A percentile compares a stretch with the other conserved stretches of the same genome.
Conservation (phyloP, 2,797 vertebrate genomes). For the Chanos chanos region DNA sequence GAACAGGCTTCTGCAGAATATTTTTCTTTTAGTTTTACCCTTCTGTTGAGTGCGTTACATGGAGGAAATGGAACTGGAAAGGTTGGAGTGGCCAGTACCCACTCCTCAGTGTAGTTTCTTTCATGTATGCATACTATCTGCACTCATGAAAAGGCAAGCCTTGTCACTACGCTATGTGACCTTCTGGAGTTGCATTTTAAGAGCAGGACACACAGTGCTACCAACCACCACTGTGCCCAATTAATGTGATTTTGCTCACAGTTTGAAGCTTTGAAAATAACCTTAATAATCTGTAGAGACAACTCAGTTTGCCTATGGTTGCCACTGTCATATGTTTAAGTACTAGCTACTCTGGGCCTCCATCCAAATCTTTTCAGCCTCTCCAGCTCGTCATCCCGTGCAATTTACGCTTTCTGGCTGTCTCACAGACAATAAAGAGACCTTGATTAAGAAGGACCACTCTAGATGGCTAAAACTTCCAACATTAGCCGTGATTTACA, state of each 20-base stretch:
- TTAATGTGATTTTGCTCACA: background rate
- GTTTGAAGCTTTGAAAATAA: constrained; percentile 3
- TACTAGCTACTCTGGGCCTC: too few species aligned
- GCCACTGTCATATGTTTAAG: too few species aligned
- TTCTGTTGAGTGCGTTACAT: too few species aligned
- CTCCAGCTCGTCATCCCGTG: too few species aligned
- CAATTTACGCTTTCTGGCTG: background rate
- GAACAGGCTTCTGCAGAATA: too few species aligned
- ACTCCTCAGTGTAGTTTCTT: too few species aligned
- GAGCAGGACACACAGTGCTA: constrained; percentile 2
- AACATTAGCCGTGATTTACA: constrained; percentile 26
- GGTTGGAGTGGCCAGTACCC: too few species aligned
- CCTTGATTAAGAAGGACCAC: constrained; percentile 27
- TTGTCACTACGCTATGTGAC: constrained; percentile 18
- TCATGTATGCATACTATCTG: background rate
- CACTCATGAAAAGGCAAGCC: constrained; percentile 12
- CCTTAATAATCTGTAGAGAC: too few species aligned
- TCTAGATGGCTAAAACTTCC: constrained; percentile 7
- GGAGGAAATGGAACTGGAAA: too few species aligned
- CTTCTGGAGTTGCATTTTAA: constrained; percentile 3
- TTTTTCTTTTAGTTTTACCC: too few species aligned
- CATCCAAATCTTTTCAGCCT: background rate
- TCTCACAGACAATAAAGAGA: background rate
- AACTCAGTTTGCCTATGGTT: too few species aligned
- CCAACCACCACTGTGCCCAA: background rate